Base-by-base conservation (phyloP, 2,113 vertebrate species). In the Garra rufa region DNA sequence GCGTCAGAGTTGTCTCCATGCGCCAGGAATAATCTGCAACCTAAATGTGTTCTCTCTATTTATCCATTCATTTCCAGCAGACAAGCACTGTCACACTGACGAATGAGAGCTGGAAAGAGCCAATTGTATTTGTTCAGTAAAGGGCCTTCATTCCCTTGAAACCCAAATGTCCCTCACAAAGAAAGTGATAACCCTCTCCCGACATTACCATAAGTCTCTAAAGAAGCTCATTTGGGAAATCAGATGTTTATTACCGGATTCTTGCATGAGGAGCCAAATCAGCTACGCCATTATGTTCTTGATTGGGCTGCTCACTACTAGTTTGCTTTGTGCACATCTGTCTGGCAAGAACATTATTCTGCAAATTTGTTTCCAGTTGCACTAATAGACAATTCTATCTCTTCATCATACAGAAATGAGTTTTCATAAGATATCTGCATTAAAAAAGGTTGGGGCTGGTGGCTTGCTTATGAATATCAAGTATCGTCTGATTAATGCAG, bases 51-150 rank as follows among this genome's bases (percentile, higher is more conserved):
- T 91, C 88, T 79, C 87, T 90, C 93, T 93, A 92, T 93, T 92
- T 93, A 93, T 92, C 92, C 88, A 88, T 92, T 93, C 86, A 91
- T 92, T 91, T 93, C 91, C 91, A 91, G 61, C 86, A 87, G 89
- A 89, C 90, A 87, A 83, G 57, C 48, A 82, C 92, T 94, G 93
- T 93, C 93, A 93, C 87, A 88, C 87, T 95, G 93, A 94, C 91
- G 87, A 94, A 94, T 93, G 89, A 88, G 90, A 88, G 90, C 89
- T 89, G 89, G 90, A 88, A 55, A 86, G 50, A 87, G 90, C 86
- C 92, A 89, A 91, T 92, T 92, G 91, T 91, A 92, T 91, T 91
- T 88, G 90, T 89, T 91, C 59, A 69, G 89, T 55, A 78, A 61
- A 17, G 87, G 89, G 89, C 88, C 90, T 89, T 89, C 81, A 88